Base-by-base conservation (phyloP, 2,888 invertebrate genomes). In the Drosophila basisetae region DNA sequence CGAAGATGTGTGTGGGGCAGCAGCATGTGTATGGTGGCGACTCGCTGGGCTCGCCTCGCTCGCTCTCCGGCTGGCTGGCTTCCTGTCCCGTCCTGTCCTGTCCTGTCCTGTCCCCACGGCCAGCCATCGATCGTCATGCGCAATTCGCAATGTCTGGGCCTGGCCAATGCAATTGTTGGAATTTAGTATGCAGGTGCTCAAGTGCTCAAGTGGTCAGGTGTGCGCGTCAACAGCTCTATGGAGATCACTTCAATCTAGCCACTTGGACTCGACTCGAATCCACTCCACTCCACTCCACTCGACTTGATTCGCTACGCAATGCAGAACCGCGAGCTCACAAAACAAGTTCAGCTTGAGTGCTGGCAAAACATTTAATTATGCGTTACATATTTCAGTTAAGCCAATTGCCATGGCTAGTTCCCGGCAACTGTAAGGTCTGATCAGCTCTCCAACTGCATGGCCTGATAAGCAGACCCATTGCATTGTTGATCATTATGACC, bases 341-440 rank as follows among this genome's bases (percentile, higher is more conserved):
- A 82, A 81, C 86, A 90, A 70, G 86, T 86, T 84, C 82, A 59
- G 74, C 78, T 71, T 67, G 73, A 79, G 53, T 68, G 75, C 70
- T 66, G 73, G 68, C 65, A 72, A 81, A 76, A 80, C 78, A 78
- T 86, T 89, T 81, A 89, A 86, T 86, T 90, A 86, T 73, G 75
- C 67, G 63, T 53, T 74, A 71, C 78, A 66, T 71, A 74, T 68
- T 68, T 66, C 74, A 69, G 74, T 74, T 73, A 53, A 59, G 67
- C 64, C 65, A 66, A 65, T 71, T 80, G 66, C 74, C 61, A 49
- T 53, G 31, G 50, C 58, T 65, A 47, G 25, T 64, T 58, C 47
- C 25, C 47, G 47, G 47, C 13, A 68, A 69, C 60, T 56, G 70
- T 74, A 76, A 83, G 73, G 76, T 63, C 52, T 66, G 83, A 82